A percentile compares a stretch with the other conserved stretches of the same genome.
Evolutionary conservation across 37 sponge, comb jelly and placozoan genomes (phyloP).

Genomic region (Axinella damicornis): DNA sequence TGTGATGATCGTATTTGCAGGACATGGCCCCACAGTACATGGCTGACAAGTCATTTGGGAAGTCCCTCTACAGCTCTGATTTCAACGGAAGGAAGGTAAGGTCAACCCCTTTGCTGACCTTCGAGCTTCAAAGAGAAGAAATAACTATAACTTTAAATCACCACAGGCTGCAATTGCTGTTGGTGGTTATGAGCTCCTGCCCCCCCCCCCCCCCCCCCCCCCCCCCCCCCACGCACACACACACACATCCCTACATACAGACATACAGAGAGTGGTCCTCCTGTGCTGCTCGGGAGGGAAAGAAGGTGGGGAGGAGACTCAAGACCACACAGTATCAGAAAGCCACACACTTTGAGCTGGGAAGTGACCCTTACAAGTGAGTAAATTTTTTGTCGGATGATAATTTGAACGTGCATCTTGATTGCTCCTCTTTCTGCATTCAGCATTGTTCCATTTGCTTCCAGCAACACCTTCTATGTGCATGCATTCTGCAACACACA

Average conservation of each 20-base stretch:
- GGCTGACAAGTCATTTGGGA: constrained; percentile 36
- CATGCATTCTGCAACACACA: neutral
- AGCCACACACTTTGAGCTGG: constrained; percentile 76
- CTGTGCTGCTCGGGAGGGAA: constrained; percentile 9
- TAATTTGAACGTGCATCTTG: too few relatives aligned
- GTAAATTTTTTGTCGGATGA: neutral
- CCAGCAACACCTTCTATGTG: neutral
- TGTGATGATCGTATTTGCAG: neutral
- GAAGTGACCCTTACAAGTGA: constrained; percentile 62
- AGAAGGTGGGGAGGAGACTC: constrained; percentile 47
- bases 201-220: too few relatives aligned
- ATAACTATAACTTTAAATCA: neutral
- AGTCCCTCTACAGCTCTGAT: constrained; percentile 53
- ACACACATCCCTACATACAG: too few relatives aligned
- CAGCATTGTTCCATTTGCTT: neutral
- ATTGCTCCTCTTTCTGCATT: neutral
- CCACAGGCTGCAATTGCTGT: neutral
- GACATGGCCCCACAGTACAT: constrained; percentile 56
- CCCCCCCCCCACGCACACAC: too few relatives aligned
- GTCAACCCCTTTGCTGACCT: neutral
- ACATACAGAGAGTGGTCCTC: constrained; percentile 31
- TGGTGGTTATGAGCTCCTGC: neutral
- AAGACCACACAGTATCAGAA: constrained; percentile 70
- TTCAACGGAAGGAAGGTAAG: constrained; percentile 73
- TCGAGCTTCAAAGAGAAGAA: too few relatives aligned